Percentiles rank a stretch among this genome's conserved stretches.
These are phyloP conservation scores for Elysia chlorotica DNA, from an alignment of 1,140 invertebrate genomes.

Conservation along the genomic window DNA sequence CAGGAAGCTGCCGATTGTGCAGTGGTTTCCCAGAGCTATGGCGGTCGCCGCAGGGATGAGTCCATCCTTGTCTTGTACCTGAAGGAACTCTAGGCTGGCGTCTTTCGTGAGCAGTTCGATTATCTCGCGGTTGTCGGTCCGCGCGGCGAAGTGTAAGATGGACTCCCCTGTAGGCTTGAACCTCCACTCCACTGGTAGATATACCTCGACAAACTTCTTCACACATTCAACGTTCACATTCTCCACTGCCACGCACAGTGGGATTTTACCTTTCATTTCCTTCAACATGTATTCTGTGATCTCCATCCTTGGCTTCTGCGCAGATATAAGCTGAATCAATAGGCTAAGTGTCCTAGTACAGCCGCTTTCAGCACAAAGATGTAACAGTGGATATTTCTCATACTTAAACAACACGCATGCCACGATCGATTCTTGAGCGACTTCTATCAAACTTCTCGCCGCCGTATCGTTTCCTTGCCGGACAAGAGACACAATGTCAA, in stretches of 20 bases:
- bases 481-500: background rate
- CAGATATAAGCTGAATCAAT: background rate
- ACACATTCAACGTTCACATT: background rate
- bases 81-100: background rate
- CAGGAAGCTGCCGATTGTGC: background rate
- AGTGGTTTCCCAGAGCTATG: slow-evolving; percentile 12
- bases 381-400: background rate
- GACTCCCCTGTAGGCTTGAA: background rate
- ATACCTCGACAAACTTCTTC: background rate
- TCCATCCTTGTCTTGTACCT: slow-evolving; percentile 9
- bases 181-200: background rate
- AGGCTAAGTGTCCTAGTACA: background rate
- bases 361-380: slow-evolving; percentile 2
- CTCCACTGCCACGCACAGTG: slow-evolving; percentile 4
- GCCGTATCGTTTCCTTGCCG: background rate
- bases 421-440: slow-evolving; percentile 1
- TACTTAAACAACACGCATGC: background rate
- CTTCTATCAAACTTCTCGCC: background rate
- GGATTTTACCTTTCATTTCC: background rate
- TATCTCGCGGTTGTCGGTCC: background rate
- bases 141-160: slow-evolving; percentile 15
- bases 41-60: slow-evolving; percentile 19
- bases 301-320: background rate
- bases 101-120: background rate
- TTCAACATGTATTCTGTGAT: background rate